A percentile compares a stretch with the other conserved stretches of the same genome.
These are phyloP conservation scores for Tragelaphus scriptus DNA, from an alignment of 2,113 vertebrate species.

Conservation along the genomic window DNA sequence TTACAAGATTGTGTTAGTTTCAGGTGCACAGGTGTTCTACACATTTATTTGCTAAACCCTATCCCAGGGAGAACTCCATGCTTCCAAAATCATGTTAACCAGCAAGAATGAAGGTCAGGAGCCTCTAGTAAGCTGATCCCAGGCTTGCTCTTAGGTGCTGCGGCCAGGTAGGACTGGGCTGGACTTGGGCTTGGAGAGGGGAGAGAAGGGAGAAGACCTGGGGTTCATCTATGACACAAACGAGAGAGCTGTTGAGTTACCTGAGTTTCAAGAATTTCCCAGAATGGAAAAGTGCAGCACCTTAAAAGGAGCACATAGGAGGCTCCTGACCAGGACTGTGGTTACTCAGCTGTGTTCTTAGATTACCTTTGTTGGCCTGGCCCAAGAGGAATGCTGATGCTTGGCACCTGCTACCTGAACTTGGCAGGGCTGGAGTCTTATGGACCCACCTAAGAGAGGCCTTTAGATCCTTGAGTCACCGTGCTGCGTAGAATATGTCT, in stretches of 20 bases:
- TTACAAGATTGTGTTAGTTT: neutral
- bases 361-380: neutral
- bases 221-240: neutral
- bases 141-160: neutral
- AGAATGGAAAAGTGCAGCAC: slow-evolving; percentile 42
- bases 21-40: neutral
- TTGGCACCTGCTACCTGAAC: neutral
- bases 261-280: neutral
- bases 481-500: neutral
- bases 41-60: neutral
- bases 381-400: neutral
- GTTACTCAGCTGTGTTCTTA: neutral
- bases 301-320: neutral
- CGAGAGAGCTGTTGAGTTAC: neutral
- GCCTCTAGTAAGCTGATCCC: neutral
- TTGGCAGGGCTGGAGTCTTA: neutral
- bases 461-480: neutral
- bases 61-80: neutral
- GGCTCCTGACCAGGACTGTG: neutral
- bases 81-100: neutral
- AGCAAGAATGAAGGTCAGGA: neutral
- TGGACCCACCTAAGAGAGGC: neutral
- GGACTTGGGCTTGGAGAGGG: neutral
- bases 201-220: neutral
- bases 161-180: neutral